Conservation (phyloP, 2,888 invertebrate species). For the Polymixis flavicincta region DNA sequence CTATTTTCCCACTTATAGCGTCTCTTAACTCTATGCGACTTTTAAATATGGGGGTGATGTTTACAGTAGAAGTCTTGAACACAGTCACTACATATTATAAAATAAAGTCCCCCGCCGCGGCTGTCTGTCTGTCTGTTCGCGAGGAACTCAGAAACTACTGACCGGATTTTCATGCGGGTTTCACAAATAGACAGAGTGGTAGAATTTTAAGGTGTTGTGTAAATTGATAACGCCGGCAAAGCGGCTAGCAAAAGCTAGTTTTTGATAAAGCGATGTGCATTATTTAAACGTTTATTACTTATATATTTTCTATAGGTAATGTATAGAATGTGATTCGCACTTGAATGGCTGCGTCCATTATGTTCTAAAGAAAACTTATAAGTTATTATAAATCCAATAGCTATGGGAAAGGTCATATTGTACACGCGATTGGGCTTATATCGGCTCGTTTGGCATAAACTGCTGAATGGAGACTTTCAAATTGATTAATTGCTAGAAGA, state of each 20-base stretch:
- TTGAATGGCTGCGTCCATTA: slow-evolving; percentile 58
- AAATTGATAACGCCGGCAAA: too few relatives aligned
- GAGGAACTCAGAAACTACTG: too few relatives aligned
- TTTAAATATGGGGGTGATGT: not conserved
- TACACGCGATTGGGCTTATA: slow-evolving; percentile 15
- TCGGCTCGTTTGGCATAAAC: not conserved
- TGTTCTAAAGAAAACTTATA: slow-evolving; percentile 57
- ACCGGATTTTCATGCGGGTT: too few relatives aligned
- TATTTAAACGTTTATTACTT: not conserved
- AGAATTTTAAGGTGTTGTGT: too few relatives aligned
- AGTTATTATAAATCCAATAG: slow-evolving; percentile 63
- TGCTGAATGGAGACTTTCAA: not conserved
- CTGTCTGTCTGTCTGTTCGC: too few relatives aligned
- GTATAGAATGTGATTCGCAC: slow-evolving; percentile 34
- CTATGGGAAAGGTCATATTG: slow-evolving; percentile 40
- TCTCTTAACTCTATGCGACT: too few relatives aligned
- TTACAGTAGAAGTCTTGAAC: not conserved
- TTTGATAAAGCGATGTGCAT: too few relatives aligned
- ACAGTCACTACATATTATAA: too few relatives aligned
- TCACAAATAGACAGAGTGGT: too few relatives aligned
- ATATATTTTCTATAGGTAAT: not conserved
- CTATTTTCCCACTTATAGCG: not conserved
- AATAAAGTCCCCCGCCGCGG: too few relatives aligned
- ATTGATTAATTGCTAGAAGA: not conserved
- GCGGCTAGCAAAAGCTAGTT: too few relatives aligned